Evolutionary conservation across 2,113 vertebrate genomes (phyloP).

Genomic region (Sander vitreus): DNA sequence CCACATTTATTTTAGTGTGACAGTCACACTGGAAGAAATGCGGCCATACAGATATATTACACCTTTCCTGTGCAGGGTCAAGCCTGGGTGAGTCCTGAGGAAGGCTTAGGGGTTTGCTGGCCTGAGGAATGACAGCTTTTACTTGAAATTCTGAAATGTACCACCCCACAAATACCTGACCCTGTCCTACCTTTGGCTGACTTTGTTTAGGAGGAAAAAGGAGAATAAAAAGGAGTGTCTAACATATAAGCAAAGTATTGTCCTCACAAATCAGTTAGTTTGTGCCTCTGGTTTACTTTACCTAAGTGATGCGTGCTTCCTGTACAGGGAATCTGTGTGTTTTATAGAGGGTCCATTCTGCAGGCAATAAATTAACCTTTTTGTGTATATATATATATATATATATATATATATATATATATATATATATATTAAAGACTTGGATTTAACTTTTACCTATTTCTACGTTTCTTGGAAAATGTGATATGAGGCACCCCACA

Average conservation of each 20-base stretch:
- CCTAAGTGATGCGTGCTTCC: slow-evolving; percentile 40
- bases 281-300: slow-evolving; percentile 57
- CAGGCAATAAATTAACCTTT: slow-evolving; percentile 30
- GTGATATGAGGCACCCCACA: slow-evolving; percentile 29
- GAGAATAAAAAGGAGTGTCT: slow-evolving; percentile 20
- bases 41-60: background rate
- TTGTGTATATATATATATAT: slow-evolving; percentile 41
- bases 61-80: slow-evolving; percentile 8
- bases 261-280: slow-evolving; percentile 23
- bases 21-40: too few relatives aligned
- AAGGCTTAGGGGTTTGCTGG: background rate
- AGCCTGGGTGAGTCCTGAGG: background rate
- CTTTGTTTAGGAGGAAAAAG: slow-evolving; percentile 17
- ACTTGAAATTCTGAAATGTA: slow-evolving; percentile 21
- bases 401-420: too few relatives aligned
- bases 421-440: slow-evolving; percentile 30
- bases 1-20: slow-evolving; percentile 5
- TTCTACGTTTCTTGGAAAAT: slow-evolving; percentile 61
- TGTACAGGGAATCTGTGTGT: slow-evolving; percentile 53
- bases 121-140: slow-evolving; percentile 25
- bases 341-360: slow-evolving; percentile 62
- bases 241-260: slow-evolving; percentile 55
- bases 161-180: slow-evolving; percentile 41
- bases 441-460: slow-evolving; percentile 51
- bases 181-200: slow-evolving; percentile 30